Percentiles rank a stretch among this genome's conserved stretches.
phyloP scores from a whole-genome alignment of 2,888 invertebrate genomes.

The Perithous albicinctus region DNA sequence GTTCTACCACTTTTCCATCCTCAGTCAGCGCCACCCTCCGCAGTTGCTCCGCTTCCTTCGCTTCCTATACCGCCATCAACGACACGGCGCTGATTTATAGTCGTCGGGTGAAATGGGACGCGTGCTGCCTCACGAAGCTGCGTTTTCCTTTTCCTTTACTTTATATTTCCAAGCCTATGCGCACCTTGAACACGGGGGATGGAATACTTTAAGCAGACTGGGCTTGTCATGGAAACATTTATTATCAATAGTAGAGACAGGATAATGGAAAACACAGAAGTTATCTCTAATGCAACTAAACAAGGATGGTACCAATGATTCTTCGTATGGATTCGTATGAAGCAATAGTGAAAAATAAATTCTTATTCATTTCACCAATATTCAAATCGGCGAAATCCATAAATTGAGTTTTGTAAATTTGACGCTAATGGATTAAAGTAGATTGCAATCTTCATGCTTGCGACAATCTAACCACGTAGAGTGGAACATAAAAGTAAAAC shows the following conservation, averaged over 20 bases:
- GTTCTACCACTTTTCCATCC: not conserved
- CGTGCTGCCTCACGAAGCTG: slow-evolving; percentile 4
- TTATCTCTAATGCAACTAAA: too few relatives aligned
- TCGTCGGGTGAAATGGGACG: slow-evolving; percentile 32
- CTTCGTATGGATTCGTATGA: too few relatives aligned
- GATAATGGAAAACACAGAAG: not conserved
- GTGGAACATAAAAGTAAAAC: too few relatives aligned
- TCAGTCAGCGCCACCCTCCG: not conserved
- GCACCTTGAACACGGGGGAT: slow-evolving; percentile 15
- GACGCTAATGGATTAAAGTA: too few relatives aligned
- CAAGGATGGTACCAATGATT: too few relatives aligned
- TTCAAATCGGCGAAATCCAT: too few relatives aligned
- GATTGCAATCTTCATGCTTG: too few relatives aligned
- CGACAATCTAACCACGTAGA: not conserved
- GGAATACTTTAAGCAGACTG: slow-evolving; percentile 34
- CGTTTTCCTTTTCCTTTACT: slow-evolving; percentile 1
- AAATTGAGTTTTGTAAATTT: too few relatives aligned
- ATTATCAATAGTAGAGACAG: not conserved
- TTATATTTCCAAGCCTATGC: not conserved
- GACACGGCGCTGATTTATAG: slow-evolving; percentile 53
- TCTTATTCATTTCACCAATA: too few relatives aligned
- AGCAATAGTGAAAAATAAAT: not conserved
- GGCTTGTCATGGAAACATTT: not conserved
- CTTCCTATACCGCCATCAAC: slow-evolving; percentile 35
- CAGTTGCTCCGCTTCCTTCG: slow-evolving; percentile 8